Percentiles rank a stretch among this genome's conserved stretches.
phyloP scores from a whole-genome alignment of 2,797 vertebrate species.

The Fringilla coelebs region DNA sequence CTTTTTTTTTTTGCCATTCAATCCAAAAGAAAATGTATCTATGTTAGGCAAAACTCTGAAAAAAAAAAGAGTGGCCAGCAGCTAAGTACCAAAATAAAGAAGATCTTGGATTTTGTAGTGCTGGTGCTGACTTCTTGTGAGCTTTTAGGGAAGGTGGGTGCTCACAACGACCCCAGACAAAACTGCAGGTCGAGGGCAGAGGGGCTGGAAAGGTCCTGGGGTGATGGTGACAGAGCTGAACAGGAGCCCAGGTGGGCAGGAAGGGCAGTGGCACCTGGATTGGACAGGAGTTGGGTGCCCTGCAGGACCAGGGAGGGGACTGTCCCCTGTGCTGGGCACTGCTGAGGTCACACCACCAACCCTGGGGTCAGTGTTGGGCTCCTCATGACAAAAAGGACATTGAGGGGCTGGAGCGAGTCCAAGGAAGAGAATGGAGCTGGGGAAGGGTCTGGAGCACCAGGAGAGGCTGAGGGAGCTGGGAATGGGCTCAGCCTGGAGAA shows the following conservation, averaged over 20 bases:
- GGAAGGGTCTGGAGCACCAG: neutral
- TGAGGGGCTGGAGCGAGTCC: rapidly evolving
- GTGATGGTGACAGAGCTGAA: neutral
- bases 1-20: neutral
- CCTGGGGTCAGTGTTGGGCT: rapidly evolving
- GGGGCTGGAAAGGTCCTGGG: neutral
- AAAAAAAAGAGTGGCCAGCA: neutral
- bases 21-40: neutral
- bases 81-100: neutral
- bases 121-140: neutral
- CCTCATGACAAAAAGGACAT: rapidly evolving
- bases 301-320: neutral
- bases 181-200: neutral
- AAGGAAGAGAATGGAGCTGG: rapidly evolving
- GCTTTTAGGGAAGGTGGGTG: neutral
- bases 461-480: neutral
- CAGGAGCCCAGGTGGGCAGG: neutral
- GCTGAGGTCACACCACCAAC: rapidly evolving
- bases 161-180: neutral
- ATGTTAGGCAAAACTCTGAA: neutral
- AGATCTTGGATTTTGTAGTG: neutral
- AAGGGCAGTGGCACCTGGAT: neutral
- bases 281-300: neutral
- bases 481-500: neutral
- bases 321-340: neutral